These are phyloP conservation scores for Clusia tigrina DNA, from an alignment of 2,888 invertebrate species.

Conservation along the genomic window DNA sequence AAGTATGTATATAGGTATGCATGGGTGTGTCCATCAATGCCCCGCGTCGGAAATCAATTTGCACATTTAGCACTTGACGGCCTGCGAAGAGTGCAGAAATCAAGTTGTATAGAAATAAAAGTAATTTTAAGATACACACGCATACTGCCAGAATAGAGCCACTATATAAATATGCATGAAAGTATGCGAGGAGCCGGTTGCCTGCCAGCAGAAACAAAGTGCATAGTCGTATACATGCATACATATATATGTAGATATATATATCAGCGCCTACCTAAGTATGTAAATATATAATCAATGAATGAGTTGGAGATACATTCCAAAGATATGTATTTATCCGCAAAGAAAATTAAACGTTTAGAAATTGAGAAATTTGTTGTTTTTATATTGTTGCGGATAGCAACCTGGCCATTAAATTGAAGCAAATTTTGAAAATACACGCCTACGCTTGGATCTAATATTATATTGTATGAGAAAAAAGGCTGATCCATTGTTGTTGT, in stretches of 20 bases:
- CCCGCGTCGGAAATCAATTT: constrained; percentile 5
- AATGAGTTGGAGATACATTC: not conserved
- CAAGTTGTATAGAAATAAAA: not conserved
- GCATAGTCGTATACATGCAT: not conserved
- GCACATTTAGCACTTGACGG: constrained; percentile 5
- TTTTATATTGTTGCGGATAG: not conserved
- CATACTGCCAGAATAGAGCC: too few species aligned
- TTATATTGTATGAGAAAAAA: too few species aligned
- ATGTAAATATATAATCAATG: not conserved
- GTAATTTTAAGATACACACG: too few species aligned
- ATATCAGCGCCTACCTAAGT: not conserved
- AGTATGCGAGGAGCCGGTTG: too few species aligned
- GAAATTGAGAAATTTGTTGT: not conserved
- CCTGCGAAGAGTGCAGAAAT: constrained; percentile 2
- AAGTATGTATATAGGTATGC: too few species aligned
- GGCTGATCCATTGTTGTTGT: too few species aligned
- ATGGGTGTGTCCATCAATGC: too few species aligned
- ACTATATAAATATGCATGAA: too few species aligned
- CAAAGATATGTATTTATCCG: not conserved
- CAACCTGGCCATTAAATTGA: too few species aligned
- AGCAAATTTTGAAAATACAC: too few species aligned
- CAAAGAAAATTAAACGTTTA: not conserved
- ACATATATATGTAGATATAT: not conserved
- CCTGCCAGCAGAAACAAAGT: not conserved
- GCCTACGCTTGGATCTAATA: too few species aligned